Evolutionary conservation across 1,140 invertebrate genomes (phyloP).

Genomic region (Drosophila mauritiana): DNA sequence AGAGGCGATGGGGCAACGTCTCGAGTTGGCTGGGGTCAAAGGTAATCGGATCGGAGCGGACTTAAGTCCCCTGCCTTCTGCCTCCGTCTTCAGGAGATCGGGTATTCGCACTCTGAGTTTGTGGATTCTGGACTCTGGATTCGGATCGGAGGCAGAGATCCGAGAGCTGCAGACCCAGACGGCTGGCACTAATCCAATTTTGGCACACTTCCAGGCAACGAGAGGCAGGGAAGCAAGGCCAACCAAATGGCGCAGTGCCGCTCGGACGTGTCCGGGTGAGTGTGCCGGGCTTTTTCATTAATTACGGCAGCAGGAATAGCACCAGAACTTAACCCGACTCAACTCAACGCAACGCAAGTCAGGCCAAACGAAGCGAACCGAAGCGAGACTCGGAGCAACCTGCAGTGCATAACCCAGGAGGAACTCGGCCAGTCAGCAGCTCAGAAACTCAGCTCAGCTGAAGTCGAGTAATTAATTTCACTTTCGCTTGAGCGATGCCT

Average conservation of each 20-base stretch:
- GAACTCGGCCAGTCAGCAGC: too few relatives aligned
- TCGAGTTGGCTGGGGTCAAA: slow-evolving; percentile 12
- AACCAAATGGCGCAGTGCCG: slow-evolving; percentile 37
- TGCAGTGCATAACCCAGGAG: slow-evolving; percentile 1
- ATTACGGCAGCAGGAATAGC: slow-evolving; percentile 48
- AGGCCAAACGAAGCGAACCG: slow-evolving; percentile 12
- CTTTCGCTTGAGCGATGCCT: slow-evolving; percentile 79
- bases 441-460: slow-evolving; percentile 25
- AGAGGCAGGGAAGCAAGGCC: slow-evolving; percentile 4
- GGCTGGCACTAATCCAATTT: slow-evolving; percentile 64
- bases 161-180: background rate
- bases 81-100: background rate
- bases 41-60: slow-evolving; percentile 33
- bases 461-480: slow-evolving; percentile 77
- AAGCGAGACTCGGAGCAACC: slow-evolving; percentile 2
- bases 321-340: slow-evolving; percentile 22
- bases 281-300: slow-evolving; percentile 56
- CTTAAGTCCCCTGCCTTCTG: background rate
- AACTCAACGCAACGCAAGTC: slow-evolving; percentile 2
- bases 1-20: slow-evolving; percentile 7
- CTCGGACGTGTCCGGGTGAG: background rate
- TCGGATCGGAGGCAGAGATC: background rate
- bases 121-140: background rate
- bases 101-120: background rate
- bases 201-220: slow-evolving; percentile 39